Percentiles rank a stretch among this genome's conserved stretches.
These are phyloP conservation scores for Caenorhabditis inopinata DNA, from an alignment of 1,140 invertebrate genomes.

Conservation along the genomic window DNA sequence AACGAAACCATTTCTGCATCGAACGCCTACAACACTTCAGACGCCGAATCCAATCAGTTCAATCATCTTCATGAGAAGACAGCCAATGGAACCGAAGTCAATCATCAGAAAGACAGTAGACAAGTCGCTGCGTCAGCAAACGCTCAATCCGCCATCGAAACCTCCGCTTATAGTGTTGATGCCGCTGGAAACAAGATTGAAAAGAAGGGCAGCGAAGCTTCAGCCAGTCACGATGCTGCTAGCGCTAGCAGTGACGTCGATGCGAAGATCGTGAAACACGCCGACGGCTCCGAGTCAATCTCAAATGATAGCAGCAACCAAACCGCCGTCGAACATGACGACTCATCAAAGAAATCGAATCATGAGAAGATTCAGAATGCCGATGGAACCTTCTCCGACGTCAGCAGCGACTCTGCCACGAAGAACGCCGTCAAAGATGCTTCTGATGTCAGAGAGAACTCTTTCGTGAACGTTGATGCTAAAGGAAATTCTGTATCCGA, in stretches of 20 bases:
- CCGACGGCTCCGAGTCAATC: neutral
- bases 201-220: neutral
- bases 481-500: neutral
- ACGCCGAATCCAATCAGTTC: constrained; percentile 19
- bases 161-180: neutral
- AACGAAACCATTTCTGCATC: neutral
- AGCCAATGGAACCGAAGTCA: neutral
- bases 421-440: neutral
- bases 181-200: neutral
- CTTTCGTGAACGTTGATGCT: neutral
- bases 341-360: neutral
- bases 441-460: neutral
- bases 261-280: neutral
- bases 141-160: neutral
- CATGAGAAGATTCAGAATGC: neutral
- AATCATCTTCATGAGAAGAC: neutral
- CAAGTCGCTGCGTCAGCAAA: neutral
- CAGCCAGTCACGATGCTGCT: neutral
- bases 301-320: neutral
- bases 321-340: neutral
- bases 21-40: neutral
- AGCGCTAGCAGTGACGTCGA: neutral
- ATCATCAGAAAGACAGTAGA: neutral
- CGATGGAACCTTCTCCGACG: neutral
- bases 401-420: neutral